phyloP scores from a whole-genome alignment of 2,797 vertebrate species.

The Anguilla pacifica region DNA sequence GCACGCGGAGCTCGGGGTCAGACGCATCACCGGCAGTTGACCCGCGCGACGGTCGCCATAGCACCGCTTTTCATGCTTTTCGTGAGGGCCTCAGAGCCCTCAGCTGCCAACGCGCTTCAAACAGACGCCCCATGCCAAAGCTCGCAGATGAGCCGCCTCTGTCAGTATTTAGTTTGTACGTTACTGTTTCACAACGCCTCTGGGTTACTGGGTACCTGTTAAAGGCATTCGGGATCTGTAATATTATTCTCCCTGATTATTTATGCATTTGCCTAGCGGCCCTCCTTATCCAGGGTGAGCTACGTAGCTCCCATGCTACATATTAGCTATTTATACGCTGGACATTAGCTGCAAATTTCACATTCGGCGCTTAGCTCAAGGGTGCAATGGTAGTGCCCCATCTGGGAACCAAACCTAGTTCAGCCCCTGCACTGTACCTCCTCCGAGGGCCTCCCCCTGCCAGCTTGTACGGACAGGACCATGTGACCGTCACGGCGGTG shows the following conservation, averaged over 20 bases:
- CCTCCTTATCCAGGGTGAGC: neutral
- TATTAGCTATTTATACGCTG: neutral
- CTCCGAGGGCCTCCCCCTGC: neutral
- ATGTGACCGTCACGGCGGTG: constrained; percentile 10
- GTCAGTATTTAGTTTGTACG: neutral
- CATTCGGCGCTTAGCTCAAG: neutral
- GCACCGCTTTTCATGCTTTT: neutral
- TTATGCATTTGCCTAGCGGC: neutral
- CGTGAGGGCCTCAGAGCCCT: neutral
- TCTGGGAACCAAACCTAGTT: neutral
- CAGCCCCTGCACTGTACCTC: neutral
- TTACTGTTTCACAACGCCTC: neutral
- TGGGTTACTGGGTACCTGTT: neutral
- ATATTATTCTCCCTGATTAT: neutral
- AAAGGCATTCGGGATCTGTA: neutral
- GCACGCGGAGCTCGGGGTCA: neutral
- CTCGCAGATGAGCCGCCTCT: neutral
- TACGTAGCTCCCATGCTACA: neutral
- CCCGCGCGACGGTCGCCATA: neutral
- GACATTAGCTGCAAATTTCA: neutral
- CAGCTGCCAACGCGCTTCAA: neutral
- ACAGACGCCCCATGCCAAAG: neutral
- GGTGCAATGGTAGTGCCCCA: neutral
- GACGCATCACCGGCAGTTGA: neutral
- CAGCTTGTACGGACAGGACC: neutral